Percentiles rank a stretch among this genome's conserved stretches.
phyloP scores from a whole-genome alignment of 2,888 invertebrate species.

The Stenolophus ochropezus region DNA sequence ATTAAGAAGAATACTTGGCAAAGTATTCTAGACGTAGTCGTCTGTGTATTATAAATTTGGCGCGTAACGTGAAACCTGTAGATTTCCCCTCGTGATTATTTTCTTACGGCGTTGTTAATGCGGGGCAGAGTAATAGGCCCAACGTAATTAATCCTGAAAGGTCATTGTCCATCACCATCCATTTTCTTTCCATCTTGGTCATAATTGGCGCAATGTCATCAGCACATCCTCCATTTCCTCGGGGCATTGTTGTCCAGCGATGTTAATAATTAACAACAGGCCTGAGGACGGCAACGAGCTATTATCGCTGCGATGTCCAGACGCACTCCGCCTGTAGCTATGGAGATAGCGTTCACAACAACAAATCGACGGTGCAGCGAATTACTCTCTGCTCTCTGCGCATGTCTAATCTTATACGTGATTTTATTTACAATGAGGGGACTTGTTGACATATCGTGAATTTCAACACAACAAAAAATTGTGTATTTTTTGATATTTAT shows the following conservation, averaged over 20 bases:
- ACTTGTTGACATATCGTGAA: not conserved
- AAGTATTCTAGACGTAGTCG: too few relatives aligned
- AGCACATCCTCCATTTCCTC: not conserved
- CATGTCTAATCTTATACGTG: conserved; percentile 28
- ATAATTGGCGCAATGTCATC: not conserved
- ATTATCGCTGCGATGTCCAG: conserved; percentile 41
- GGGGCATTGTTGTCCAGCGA: not conserved
- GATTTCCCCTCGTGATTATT: not conserved
- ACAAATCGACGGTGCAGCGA: conserved; percentile 22
- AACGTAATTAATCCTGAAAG: not conserved
- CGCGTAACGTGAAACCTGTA: not conserved
- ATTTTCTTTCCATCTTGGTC: not conserved
- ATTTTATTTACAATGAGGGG: conserved; percentile 36
- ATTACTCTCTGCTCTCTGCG: not conserved
- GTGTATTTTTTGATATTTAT: too few relatives aligned
- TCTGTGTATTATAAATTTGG: too few relatives aligned
- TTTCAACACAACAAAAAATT: too few relatives aligned
- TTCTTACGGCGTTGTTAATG: not conserved
- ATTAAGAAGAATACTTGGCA: too few relatives aligned
- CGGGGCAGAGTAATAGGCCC: not conserved
- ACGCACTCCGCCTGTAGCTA: conserved; percentile 45
- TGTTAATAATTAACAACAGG: conserved; percentile 58
- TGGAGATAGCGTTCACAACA: conserved; percentile 54
- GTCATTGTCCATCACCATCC: not conserved
- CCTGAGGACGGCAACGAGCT: conserved; percentile 19